These are phyloP conservation scores for Thumatha senex DNA, from an alignment of 2,888 invertebrate species.

Conservation along the genomic window DNA sequence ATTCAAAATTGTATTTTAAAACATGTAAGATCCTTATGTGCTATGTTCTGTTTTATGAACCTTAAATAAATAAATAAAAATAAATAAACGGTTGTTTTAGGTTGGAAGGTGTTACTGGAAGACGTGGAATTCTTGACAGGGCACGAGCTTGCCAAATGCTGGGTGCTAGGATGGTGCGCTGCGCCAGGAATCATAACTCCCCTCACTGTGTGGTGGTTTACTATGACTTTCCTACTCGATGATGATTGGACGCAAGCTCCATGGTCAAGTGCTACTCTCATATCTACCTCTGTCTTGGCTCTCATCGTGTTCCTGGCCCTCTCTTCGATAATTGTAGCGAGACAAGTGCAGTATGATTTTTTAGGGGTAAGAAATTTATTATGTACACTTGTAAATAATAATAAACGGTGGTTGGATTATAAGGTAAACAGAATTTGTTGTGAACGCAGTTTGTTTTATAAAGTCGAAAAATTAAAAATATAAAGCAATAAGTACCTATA, in stretches of 20 bases:
- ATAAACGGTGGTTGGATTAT: no score
- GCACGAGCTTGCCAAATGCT: conserved; percentile 42
- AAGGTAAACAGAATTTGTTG: no score
- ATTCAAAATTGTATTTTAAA: no score
- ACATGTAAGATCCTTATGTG: no score
- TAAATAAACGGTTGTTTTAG: conserved; percentile 37
- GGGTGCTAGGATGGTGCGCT: conserved; percentile 64
- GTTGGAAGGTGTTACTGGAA: conserved; percentile 60
- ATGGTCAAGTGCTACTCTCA: conserved; percentile 43
- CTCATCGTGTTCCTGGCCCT: conserved; percentile 40
- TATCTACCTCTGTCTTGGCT: conserved; percentile 29
- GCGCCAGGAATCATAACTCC: conserved; percentile 47
- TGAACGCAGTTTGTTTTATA: no score
- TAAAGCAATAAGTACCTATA: no score
- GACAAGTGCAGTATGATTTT: conserved; percentile 66
- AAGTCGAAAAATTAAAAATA: no score
- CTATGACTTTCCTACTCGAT: conserved; percentile 24
- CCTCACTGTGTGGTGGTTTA: conserved; percentile 58
- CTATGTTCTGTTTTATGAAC: no score
- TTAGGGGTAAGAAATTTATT: conserved; percentile 41
- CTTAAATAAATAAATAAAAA: no score
- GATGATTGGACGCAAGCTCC: conserved; percentile 45
- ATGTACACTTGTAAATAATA: neutral
- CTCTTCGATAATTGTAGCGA: conserved; percentile 49
- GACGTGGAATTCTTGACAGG: conserved; percentile 68